Base-by-base conservation (phyloP, 2,797 vertebrate genomes). In the Pseudochromis fuscus region DNA sequence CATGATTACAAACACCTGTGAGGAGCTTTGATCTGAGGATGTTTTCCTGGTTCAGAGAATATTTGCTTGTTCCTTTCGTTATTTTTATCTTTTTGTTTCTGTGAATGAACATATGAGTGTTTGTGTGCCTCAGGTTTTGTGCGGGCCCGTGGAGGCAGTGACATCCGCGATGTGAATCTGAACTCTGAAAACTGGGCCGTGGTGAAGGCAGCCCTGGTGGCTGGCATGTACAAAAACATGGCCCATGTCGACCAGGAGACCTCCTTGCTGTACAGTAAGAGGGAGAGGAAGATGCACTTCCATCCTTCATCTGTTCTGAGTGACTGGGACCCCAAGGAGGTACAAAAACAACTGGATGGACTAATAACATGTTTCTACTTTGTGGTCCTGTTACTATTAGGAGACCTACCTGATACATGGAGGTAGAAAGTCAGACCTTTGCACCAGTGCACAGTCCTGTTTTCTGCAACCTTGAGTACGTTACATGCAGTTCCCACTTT, bases 161-260 rank as follows among this genome's bases (percentile, higher is more conserved):
- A 98, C 81, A 98, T 98, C 81, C 95, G 95, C 3, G 96, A 97
- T 35, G 95, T 97, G 65, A 99, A 99, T 79, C 79, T 92, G 63
- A 98, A 99, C 82, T 98, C 97, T 0, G 98, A 99, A 71, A 99
- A 99, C 88, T 99, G 97, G 98, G 95, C 97, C 1, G 94, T 99
- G 7, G 94, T 99, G 67, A 99, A 99, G 90, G 97, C 97, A 24
- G 97, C 97, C 0, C 86, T 99, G 87, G 95, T 96, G 66, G 93
- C 96, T 2, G 98, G 97, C 25, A 97, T 98, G 95, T 99, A 98
- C 86, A 97, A 97, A 58, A 96, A 96, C 81, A 79, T 99, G 46
- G 93, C 96, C 67, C 94, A 97, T 0, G 86, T 97, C 69, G 93
- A 97, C 85, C 93, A 91, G 67, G 92, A 94, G 11, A 94, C 66